Percentiles rank a stretch among this genome's conserved stretches.
Conservation (phyloP, 2,888 invertebrate species). For the Elegia similella region DNA sequence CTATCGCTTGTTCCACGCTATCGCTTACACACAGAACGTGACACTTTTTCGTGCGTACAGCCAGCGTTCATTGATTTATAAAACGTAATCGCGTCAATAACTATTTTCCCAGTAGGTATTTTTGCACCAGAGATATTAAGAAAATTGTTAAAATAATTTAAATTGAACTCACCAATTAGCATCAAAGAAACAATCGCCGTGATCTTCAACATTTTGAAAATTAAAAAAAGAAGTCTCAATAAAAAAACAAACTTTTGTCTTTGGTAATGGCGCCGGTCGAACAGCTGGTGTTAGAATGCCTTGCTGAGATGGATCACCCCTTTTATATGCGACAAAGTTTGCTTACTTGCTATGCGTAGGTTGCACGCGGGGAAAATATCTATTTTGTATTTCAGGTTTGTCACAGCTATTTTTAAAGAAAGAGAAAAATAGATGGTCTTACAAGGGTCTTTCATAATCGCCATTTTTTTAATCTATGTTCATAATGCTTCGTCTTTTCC, state of each 20-base stretch:
- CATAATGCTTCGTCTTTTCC: too few relatives aligned
- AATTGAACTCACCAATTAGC: constrained; percentile 61
- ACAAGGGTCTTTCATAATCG: neutral
- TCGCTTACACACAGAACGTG: too few relatives aligned
- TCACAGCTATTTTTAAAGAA: neutral
- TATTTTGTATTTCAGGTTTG: constrained; percentile 17
- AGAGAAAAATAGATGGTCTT: neutral
- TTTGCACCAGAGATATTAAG: too few relatives aligned
- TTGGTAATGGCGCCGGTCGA: constrained; percentile 38
- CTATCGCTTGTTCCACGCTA: too few relatives aligned
- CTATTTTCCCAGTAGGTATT: too few relatives aligned
- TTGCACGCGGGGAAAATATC: constrained; percentile 22
- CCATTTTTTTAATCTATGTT: too few relatives aligned
- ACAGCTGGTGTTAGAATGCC: constrained; percentile 40
- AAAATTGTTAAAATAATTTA: constrained; percentile 14
- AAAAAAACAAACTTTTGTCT: constrained; percentile 19
- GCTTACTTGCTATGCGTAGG: constrained; percentile 40
- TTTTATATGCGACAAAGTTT: constrained; percentile 60
- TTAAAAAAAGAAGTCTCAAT: constrained; percentile 25
- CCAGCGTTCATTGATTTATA: too few relatives aligned
- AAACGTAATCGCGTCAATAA: too few relatives aligned
- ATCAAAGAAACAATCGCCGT: constrained; percentile 60
- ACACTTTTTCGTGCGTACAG: too few relatives aligned
- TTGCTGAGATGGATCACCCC: constrained; percentile 27
- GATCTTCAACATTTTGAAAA: constrained; percentile 59